Percentiles rank a stretch among this genome's conserved stretches.
Conservation (phyloP, 2,113 vertebrate genomes). For the Nettapus auritus region DNA sequence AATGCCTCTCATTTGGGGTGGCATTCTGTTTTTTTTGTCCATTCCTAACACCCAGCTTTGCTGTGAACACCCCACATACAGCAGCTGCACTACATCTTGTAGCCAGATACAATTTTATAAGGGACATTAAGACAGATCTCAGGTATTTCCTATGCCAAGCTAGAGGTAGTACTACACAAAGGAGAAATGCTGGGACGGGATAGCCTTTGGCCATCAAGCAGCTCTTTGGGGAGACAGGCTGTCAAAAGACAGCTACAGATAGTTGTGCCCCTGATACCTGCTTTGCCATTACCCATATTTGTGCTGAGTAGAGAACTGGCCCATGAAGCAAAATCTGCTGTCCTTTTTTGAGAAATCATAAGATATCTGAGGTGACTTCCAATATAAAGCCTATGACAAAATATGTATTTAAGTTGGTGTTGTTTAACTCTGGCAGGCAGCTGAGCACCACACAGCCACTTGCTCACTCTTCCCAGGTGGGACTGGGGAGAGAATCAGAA, state of each 20-base stretch:
- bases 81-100: rapidly evolving
- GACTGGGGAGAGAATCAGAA: too few relatives aligned
- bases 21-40: neutral
- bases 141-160: neutral
- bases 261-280: neutral
- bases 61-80: rapidly evolving
- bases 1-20: neutral
- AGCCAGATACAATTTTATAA: neutral
- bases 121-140: too few relatives aligned
- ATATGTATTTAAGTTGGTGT: neutral
- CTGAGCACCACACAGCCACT: too few relatives aligned
- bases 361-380: neutral
- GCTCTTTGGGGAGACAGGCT: neutral
- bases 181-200: neutral
- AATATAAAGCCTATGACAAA: neutral
- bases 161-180: neutral
- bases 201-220: neutral
- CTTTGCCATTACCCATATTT: rapidly evolving
- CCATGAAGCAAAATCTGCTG: neutral
- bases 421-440: too few relatives aligned
- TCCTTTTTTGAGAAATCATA: neutral
- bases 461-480: too few relatives aligned
- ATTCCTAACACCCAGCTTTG: rapidly evolving
- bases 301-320: neutral
- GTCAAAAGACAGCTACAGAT: neutral